A percentile compares a stretch with the other conserved stretches of the same genome.
Evolutionary conservation across 1,140 invertebrate genomes (phyloP).

Genomic region (Diabrotica undecimpunctata): DNA sequence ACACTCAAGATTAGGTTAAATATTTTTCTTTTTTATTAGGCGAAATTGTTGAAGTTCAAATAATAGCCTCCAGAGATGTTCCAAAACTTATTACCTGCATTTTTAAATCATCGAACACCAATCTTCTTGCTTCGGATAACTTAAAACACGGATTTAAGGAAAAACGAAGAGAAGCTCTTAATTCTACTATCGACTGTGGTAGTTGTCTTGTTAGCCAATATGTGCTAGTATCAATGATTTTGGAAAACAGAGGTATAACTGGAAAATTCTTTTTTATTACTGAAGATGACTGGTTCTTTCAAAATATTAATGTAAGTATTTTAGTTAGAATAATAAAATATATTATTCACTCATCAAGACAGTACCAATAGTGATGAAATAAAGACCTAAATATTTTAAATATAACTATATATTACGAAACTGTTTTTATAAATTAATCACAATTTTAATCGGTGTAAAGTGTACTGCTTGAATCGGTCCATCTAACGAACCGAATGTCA

Average conservation of each 20-base stretch:
- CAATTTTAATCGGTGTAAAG: too few species aligned
- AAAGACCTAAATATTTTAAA: neutral
- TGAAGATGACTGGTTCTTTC: conserved; percentile 32
- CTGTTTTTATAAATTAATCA: too few species aligned
- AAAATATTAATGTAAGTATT: conserved; percentile 26
- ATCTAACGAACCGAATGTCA: too few species aligned
- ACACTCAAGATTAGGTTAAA: too few species aligned
- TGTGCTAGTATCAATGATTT: conserved; percentile 25
- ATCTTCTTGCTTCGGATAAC: neutral
- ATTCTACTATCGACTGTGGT: conserved; percentile 37
- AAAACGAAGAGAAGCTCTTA: conserved; percentile 27
- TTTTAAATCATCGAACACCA: conserved; percentile 15
- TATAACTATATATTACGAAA: too few species aligned
- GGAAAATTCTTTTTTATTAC: conserved; percentile 36
- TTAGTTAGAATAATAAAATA: neutral
- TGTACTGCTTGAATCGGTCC: too few species aligned
- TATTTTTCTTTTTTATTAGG: conserved; percentile 11
- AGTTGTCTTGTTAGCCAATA: conserved; percentile 31
- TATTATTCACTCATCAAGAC: conserved; percentile 4
- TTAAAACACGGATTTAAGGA: conserved; percentile 17
- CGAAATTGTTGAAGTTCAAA: conserved; percentile 18
- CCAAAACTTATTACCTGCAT: conserved; percentile 23
- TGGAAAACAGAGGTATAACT: conserved; percentile 32
- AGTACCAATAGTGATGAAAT: conserved; percentile 10
- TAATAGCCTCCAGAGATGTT: conserved; percentile 23